These are phyloP conservation scores for Myodes glareolus DNA, from an alignment of 2,113 vertebrate genomes.

Conservation along the genomic window DNA sequence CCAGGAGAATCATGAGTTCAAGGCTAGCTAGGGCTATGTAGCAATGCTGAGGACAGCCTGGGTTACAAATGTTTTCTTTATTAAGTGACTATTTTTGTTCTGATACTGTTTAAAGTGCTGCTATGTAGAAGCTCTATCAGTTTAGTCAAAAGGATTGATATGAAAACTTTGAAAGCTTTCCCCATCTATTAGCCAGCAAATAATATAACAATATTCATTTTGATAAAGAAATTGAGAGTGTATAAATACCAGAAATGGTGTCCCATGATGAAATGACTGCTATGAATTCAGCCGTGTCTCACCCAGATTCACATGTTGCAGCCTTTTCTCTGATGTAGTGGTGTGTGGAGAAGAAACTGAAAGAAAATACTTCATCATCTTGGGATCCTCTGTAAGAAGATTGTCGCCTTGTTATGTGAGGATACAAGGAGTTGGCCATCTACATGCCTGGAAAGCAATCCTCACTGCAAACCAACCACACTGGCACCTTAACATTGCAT, in stretches of 20 bases:
- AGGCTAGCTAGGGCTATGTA: not conserved
- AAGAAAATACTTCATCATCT: not conserved
- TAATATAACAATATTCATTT: not conserved
- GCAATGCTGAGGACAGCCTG: not conserved
- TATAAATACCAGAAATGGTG: not conserved
- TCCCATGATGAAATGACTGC: not conserved
- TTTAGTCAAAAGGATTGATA: not conserved
- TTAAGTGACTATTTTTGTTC: not conserved
- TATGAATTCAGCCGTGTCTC: not conserved
- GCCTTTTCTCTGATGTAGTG: too few relatives aligned
- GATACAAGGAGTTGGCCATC: not conserved
- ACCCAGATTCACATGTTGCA: not conserved
- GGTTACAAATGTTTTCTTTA: not conserved
- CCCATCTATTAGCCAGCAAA: not conserved
- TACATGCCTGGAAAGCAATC: not conserved
- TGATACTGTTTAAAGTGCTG: not conserved
- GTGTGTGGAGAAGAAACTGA: not conserved
- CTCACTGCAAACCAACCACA: not conserved
- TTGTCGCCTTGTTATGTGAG: not conserved
- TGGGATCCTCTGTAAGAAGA: not conserved
- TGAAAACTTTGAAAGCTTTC: not conserved
- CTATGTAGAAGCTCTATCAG: not conserved
- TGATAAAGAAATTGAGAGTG: not conserved
- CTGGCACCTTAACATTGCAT: not conserved
- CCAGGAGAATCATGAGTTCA: not conserved